Evolutionary conservation across 2,888 invertebrate genomes (phyloP), one percentile per base, ranked within the genome.

Genomic region (Acleris laterana): DNA sequence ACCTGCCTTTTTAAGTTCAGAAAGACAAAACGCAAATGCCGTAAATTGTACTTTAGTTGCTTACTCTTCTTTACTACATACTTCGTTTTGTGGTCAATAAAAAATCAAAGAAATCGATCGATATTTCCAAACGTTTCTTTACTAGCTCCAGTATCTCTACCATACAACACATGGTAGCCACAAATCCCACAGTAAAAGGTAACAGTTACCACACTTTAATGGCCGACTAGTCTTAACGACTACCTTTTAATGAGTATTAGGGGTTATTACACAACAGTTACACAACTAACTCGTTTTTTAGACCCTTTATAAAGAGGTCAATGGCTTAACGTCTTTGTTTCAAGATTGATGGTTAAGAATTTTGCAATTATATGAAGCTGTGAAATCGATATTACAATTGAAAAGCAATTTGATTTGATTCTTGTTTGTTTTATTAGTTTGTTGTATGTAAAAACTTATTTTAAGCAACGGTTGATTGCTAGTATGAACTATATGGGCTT

Each of bases 231-330:
- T 51, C 48, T 61, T 66, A 66, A 66, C 66, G 61, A 66, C 66
- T 62, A 66, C 66, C 66, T 66, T 66, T 66, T 66, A 66, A 66
- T 62, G 66, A 55, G 52, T 66, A 66, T 62, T 66, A 66, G 32
- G 63, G 56, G 66, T 61, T 13, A 61, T 66, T 66, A 66, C 66
- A 62, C 48, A 62, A 57, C 66, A 51, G 51, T 61, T 52, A 62
- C 66, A 56, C 50, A 56, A 42, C 44, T 22, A 56, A 55, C 55
- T 46, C 53, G 44, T 60, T 65, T 61, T 66, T 62, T 57, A 38
- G 56, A 56, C 52, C 48, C 66, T 48, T 66, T 62, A 66, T 42
- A 52, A 52, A 57, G 53, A 32, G 60, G 55, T 22, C 60, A 61
- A 62, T 38, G 60, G 50, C 46, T 11, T 62, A 48, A 38, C 61